Evolutionary conservation across 2,797 vertebrate genomes (phyloP).

Genomic region (Neomorphus geoffroyi): DNA sequence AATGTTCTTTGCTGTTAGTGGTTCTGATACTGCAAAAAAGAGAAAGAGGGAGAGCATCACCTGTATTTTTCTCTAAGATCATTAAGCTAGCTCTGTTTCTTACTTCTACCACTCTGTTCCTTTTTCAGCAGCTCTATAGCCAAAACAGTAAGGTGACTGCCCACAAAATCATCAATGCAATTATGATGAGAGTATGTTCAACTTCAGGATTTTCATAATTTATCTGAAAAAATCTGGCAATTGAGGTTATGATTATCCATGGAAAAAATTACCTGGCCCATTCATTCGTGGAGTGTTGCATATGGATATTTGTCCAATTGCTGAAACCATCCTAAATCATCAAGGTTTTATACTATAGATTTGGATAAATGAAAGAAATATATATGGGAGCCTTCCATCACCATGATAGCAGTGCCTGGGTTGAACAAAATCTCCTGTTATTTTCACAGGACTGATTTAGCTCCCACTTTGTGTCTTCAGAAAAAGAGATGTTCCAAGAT

Average conservation of each 20-base stretch:
- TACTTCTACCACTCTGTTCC: background rate
- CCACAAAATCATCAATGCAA: background rate
- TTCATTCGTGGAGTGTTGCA: background rate
- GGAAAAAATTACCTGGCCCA: background rate
- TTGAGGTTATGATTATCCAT: background rate
- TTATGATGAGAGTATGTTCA: background rate
- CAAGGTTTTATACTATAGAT: background rate
- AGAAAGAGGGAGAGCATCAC: background rate
- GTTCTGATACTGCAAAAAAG: background rate
- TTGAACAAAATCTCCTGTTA: background rate
- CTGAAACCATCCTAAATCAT: background rate
- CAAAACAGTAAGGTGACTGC: background rate
- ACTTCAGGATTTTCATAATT: background rate
- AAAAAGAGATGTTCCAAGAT: background rate
- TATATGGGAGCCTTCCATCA: background rate
- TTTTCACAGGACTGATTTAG: background rate
- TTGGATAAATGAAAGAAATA: background rate
- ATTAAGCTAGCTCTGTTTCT: background rate
- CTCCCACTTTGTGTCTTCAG: background rate
- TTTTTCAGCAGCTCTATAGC: background rate
- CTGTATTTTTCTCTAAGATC: background rate
- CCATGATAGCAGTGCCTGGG: background rate
- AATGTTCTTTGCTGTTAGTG: background rate
- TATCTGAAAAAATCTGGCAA: background rate
- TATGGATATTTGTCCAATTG: background rate